phyloP scores from a whole-genome alignment of 2,113 vertebrate species.

The Gila orcuttii region DNA sequence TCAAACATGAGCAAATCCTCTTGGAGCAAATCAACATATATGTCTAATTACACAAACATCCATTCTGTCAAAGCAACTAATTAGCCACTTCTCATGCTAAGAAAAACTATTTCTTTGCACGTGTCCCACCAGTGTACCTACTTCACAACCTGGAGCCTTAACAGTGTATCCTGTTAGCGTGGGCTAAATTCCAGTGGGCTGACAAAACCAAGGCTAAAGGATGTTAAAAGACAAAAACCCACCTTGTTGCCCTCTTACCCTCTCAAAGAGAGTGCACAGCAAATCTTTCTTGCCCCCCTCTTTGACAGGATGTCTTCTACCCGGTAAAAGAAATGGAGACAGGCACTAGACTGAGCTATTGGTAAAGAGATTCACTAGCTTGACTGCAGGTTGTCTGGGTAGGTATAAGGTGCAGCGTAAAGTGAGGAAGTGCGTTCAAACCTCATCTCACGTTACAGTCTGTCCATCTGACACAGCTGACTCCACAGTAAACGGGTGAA shows the following conservation, averaged over 20 bases:
- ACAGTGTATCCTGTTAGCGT: slow-evolving; percentile 6
- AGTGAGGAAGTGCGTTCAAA: slow-evolving; percentile 49
- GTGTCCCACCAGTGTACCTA: not conserved
- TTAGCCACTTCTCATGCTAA: not conserved
- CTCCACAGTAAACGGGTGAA: slow-evolving; percentile 57
- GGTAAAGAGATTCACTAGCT: not conserved
- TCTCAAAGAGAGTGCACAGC: slow-evolving; percentile 19
- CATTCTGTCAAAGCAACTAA: not conserved
- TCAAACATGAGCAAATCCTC: too few relatives aligned
- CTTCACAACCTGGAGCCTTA: slow-evolving; percentile 17
- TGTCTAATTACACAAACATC: not conserved
- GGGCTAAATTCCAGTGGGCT: slow-evolving; percentile 29
- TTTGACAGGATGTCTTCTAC: slow-evolving; percentile 18
- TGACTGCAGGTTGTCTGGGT: slow-evolving; percentile 59
- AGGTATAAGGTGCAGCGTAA: slow-evolving; percentile 50
- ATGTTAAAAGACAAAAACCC: not conserved
- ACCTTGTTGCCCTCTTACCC: slow-evolving; percentile 12
- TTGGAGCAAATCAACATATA: too few relatives aligned
- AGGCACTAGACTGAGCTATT: not conserved
- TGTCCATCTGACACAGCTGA: slow-evolving; percentile 53
- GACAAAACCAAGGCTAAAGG: slow-evolving; percentile 2
- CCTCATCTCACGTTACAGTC: slow-evolving; percentile 51
- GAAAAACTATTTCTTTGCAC: not conserved
- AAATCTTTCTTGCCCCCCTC: not conserved
- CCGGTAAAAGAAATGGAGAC: slow-evolving; percentile 28